Evolutionary conservation across 1,140 invertebrate genomes (phyloP).

Genomic region (Bilobella aurantiaca): DNA sequence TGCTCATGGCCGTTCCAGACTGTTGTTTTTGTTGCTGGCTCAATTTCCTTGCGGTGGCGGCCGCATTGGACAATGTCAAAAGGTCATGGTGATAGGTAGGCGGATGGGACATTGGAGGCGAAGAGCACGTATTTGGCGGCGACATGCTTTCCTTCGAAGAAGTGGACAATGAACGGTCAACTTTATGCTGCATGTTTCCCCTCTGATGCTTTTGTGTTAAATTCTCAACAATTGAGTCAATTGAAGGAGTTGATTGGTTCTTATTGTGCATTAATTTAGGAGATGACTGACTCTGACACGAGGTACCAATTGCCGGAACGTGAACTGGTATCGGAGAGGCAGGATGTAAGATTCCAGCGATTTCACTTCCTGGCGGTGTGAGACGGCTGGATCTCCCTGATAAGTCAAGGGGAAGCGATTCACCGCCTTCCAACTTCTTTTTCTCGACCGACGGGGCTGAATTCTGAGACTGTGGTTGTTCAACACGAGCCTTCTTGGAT

Average conservation of each 20-base stretch:
- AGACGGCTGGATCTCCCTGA: conserved; percentile 30
- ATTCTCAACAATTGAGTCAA: conserved; percentile 7
- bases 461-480: not conserved
- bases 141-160: conserved; percentile 9
- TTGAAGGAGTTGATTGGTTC: conserved; percentile 14
- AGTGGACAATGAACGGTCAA: conserved; percentile 14
- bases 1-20: conserved; percentile 15
- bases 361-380: conserved; percentile 5
- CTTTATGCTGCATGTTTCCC: not conserved
- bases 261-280: not conserved
- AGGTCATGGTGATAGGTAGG: conserved; percentile 19
- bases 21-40: conserved; percentile 3
- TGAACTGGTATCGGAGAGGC: not conserved
- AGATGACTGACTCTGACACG: not conserved
- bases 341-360: not conserved
- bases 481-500: not conserved
- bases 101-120: conserved; percentile 16
- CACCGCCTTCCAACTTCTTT: not conserved
- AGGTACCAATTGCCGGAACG: not conserved
- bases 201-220: conserved; percentile 5
- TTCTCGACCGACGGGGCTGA: not conserved
- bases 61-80: conserved; percentile 26
- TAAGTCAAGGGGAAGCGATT: conserved; percentile 26
- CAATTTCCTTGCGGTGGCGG: conserved; percentile 26
- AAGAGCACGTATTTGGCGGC: conserved; percentile 14